These are phyloP conservation scores for Asobara japonica DNA, from an alignment of 1,140 invertebrate species.

Conservation along the genomic window DNA sequence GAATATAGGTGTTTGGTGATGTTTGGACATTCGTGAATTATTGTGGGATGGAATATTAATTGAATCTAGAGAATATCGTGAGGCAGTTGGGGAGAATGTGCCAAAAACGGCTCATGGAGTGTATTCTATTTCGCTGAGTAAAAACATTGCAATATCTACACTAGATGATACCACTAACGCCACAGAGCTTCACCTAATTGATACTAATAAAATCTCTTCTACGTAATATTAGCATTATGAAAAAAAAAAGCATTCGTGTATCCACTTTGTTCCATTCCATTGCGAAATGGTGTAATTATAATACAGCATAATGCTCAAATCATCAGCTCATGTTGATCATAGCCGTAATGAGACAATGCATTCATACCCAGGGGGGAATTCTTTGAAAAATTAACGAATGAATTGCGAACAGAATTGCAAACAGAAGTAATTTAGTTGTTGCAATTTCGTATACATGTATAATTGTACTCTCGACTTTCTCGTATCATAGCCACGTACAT, in stretches of 20 bases:
- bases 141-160: too few species aligned
- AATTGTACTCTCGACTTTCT: constrained; percentile 26
- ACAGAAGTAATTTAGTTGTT: constrained; percentile 2
- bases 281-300: constrained; percentile 8
- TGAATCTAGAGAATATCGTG: too few species aligned
- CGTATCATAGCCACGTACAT: constrained; percentile 19
- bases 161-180: too few species aligned
- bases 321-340: neutral
- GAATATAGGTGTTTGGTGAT: too few species aligned
- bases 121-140: too few species aligned
- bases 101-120: too few species aligned
- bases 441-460: neutral
- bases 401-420: neutral
- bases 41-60: too few species aligned
- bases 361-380: neutral
- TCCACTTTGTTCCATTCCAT: neutral
- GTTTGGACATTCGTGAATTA: too few species aligned
- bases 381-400: neutral
- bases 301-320: neutral
- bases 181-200: neutral
- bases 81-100: too few species aligned
- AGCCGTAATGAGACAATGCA: neutral
- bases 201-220: neutral
- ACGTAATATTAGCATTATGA: neutral
- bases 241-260: neutral